phyloP scores from a whole-genome alignment of 2,888 invertebrate species.

The Hedychridium roseum region DNA sequence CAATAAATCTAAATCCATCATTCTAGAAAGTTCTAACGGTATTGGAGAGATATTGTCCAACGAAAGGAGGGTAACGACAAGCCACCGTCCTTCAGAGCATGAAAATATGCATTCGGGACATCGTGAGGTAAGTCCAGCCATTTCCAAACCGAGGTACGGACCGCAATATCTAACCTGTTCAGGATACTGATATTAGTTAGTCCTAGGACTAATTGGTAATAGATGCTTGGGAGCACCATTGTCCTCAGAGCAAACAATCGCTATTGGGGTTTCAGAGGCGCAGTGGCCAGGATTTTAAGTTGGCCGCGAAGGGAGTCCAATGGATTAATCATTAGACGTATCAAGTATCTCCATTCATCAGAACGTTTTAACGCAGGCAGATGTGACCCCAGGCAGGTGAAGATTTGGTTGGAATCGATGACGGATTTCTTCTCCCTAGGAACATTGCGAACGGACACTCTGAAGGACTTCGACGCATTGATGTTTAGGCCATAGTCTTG shows the following conservation, averaged over 20 bases:
- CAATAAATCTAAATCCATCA: too few species aligned
- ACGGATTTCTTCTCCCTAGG: conserved; percentile 35
- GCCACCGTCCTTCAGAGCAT: conserved; percentile 44
- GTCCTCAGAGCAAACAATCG: conserved; percentile 21
- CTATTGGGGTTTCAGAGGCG: conserved; percentile 29
- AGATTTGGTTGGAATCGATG: conserved; percentile 22
- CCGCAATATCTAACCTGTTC: conserved; percentile 45
- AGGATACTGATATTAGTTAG: conserved; percentile 33
- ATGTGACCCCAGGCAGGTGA: background rate
- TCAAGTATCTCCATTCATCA: conserved; percentile 13
- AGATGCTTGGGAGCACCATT: conserved; percentile 16
- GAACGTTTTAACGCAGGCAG: background rate
- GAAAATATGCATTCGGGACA: conserved; percentile 45
- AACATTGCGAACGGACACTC: conserved; percentile 5
- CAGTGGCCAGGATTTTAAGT: conserved; percentile 10
- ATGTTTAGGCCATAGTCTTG: too few species aligned
- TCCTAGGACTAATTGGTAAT: conserved; percentile 54
- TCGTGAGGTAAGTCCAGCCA: conserved; percentile 49
- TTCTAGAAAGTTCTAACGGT: too few species aligned
- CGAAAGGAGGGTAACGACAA: conserved; percentile 31
- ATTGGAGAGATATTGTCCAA: conserved; percentile 8
- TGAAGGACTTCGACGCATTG: too few species aligned
- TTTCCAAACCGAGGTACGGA: conserved; percentile 40
- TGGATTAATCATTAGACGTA: conserved; percentile 3
- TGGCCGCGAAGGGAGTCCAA: background rate